Base-by-base conservation (phyloP, 2,888 invertebrate genomes). In the Drosophila kanekoi region DNA sequence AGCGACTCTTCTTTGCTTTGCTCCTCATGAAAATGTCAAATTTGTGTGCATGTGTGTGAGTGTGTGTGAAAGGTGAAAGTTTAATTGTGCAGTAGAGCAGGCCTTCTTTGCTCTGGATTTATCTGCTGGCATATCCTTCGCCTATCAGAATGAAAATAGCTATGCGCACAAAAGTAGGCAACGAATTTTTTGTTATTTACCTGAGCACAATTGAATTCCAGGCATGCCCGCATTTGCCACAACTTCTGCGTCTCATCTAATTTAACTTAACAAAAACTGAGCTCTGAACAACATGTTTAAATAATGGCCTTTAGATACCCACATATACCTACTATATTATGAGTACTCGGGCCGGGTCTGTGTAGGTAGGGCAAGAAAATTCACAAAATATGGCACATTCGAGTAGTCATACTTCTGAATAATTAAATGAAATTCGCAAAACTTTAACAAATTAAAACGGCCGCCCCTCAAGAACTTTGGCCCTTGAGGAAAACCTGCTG, bases 91-190 rank as follows among this genome's bases (percentile, higher is more conserved):
- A 48, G 11, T 57, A 13, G 40, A 75, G 58, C 45, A 35, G 6
- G 54, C 14, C 16, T 44, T 37, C 10, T n/a, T 23, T 20, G 16
- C 18, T 32, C 5, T 28, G 23, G 51, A 20, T 45, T 70, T 58
- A 18, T 61, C 68, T 44, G 59, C 73, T 59, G 16, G 52, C 70
- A 63, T 65, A 49, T 56, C 41, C 45, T 51, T 62, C 54, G 41
- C 40, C 32, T 20, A 28, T 32, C n/a, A 14, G 32, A 56, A 33
- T 18, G 23, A 10, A 35, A n/a, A 60, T 35, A 37, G 33, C 5
- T 11, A 1, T 28, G 35, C 63, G 61, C 77, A 10, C 40, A 62
- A 63, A 68, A 66, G 73, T 82, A 80, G 73, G 77, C 80, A 68
- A 69, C 8, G 3, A 28, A 52, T n/a, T 68, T 69, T 61, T 61